Evolutionary conservation across 2,888 invertebrate genomes (phyloP).

Genomic region (Scaptomyza polygonia): DNA sequence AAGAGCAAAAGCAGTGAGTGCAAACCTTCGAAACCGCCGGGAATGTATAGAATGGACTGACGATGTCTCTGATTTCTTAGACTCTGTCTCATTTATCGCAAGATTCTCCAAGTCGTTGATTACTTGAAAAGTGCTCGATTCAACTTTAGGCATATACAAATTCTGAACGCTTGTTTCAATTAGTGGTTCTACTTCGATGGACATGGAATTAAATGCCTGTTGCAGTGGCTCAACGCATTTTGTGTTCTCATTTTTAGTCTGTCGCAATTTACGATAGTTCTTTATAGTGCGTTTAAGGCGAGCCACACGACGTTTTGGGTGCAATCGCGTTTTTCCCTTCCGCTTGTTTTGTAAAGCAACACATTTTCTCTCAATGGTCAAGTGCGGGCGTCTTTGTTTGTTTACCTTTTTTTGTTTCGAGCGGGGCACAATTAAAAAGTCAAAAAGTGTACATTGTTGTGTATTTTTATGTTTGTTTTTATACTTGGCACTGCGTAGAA

Average conservation of each 20-base stretch:
- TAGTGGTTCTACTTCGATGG: neutral
- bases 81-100: neutral
- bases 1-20: constrained; percentile 1
- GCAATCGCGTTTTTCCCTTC: constrained; percentile 63
- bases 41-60: constrained; percentile 62
- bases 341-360: constrained; percentile 29
- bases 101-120: constrained; percentile 2
- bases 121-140: neutral
- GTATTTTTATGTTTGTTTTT: constrained; percentile 53
- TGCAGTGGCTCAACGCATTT: constrained; percentile 3
- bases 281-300: constrained; percentile 69
- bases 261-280: constrained; percentile 53
- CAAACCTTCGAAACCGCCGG: constrained; percentile 77
- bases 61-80: neutral
- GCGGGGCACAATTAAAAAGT: constrained; percentile 53
- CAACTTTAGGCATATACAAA: neutral
- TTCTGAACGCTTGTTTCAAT: neutral
- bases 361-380: constrained; percentile 23
- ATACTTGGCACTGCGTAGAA: constrained; percentile 65
- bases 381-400: constrained; percentile 25
- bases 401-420: constrained; percentile 38
- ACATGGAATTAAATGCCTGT: neutral
- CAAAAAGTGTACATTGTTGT: constrained; percentile 43
- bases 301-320: constrained; percentile 54
- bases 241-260: neutral